Conservation (phyloP, 1,140 invertebrate species). For the Harlomillsia oculata region DNA sequence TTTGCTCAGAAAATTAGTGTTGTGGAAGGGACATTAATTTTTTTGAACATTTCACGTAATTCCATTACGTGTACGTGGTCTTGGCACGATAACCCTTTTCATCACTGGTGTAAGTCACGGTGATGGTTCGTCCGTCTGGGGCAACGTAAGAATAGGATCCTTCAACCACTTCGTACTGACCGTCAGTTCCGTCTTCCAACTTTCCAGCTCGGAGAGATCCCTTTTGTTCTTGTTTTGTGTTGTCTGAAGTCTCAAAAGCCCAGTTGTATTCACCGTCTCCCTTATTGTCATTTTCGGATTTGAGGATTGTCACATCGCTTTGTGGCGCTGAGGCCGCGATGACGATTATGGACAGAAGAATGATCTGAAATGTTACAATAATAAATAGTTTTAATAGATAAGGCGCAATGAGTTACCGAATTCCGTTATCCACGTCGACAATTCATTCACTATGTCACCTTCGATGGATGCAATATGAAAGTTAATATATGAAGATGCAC, state of each 20-base stretch:
- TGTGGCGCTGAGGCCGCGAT: conserved; percentile 7
- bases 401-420: no score
- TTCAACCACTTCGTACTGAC: conserved; percentile 11
- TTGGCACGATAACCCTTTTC: conserved; percentile 21
- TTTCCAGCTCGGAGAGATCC: conserved; percentile 16
- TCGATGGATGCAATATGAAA: no score
- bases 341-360: conserved; percentile 12
- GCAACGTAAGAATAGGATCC: conserved; percentile 11
- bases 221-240: conserved; percentile 20
- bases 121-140: conserved; percentile 19
- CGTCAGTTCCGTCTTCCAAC: conserved; percentile 20
- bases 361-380: no score
- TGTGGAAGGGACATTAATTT: no score
- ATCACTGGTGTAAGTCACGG: conserved; percentile 18
- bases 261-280: conserved; percentile 38
- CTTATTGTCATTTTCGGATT: conserved; percentile 37
- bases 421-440: no score
- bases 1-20: no score
- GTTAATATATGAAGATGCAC: no score
- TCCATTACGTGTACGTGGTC: conserved; percentile 17
- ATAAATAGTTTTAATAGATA: no score
- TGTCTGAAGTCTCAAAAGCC: conserved; percentile 24
- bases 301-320: conserved; percentile 9
- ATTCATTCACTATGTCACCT: no score
- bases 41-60: neutral